A percentile compares a stretch with the other conserved stretches of the same genome.
Conservation (phyloP, 2,113 vertebrate species). For the Dryoscopus gambensis region DNA sequence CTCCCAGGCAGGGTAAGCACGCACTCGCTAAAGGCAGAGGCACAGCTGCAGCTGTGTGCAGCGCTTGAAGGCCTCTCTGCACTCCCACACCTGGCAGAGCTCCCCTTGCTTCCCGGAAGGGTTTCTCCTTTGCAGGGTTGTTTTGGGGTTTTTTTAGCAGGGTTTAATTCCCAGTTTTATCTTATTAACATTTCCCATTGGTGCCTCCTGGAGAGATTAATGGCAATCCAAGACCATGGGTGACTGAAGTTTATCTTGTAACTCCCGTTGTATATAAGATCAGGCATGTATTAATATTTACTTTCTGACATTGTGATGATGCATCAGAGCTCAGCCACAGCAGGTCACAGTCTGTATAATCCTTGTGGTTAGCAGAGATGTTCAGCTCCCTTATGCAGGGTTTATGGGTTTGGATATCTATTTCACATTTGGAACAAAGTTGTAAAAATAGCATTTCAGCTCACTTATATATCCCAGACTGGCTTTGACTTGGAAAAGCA, state of each 20-base stretch:
- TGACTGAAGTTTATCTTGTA: neutral
- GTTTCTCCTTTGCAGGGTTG: neutral
- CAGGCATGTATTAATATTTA: neutral
- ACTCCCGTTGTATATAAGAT: neutral
- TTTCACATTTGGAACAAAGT: neutral
- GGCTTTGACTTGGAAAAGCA: neutral
- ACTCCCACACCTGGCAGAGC: neutral
- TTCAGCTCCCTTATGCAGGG: neutral
- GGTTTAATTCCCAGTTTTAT: neutral
- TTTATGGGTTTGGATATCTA: neutral
- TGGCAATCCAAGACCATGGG: neutral
- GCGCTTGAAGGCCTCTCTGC: neutral
- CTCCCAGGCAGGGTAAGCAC: neutral
- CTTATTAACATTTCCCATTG: neutral
- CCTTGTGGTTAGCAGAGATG: neutral
- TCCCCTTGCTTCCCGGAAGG: neutral
- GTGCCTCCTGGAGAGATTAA: neutral
- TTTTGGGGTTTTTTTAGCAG: rapidly evolving
- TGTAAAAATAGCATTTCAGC: neutral
- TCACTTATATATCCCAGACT: neutral
- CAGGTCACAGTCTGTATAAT: neutral
- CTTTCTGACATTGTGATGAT: neutral
- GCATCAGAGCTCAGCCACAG: neutral
- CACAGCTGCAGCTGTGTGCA: neutral
- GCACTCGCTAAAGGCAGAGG: neutral